These are phyloP conservation scores for Excalfactoria chinensis DNA, from an alignment of 2,113 vertebrate genomes.

Conservation along the genomic window DNA sequence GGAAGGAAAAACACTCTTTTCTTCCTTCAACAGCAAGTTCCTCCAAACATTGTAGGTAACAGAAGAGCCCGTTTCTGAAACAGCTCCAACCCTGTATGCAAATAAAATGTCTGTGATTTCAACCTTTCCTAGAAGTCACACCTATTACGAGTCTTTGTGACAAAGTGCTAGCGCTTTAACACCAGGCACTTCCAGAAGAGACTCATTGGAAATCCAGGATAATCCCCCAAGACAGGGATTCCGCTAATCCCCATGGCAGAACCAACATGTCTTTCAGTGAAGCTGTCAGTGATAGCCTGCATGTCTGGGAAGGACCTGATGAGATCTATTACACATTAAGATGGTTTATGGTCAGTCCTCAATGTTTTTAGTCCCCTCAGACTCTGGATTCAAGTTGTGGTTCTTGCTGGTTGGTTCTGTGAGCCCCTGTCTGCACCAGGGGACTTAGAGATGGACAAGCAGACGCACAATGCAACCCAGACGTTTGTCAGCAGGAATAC, in stretches of 20 bases:
- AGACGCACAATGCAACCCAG: neutral
- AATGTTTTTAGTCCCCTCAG: neutral
- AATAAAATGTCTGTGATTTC: neutral
- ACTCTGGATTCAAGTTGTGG: accelerated
- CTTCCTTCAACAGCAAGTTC: neutral
- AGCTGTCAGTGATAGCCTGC: neutral
- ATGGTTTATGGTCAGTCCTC: neutral
- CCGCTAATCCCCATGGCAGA: neutral
- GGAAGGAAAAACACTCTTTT: neutral
- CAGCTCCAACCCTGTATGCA: neutral
- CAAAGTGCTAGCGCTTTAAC: neutral
- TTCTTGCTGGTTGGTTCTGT: neutral
- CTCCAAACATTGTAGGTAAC: neutral
- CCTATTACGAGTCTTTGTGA: neutral
- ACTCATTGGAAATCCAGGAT: neutral
- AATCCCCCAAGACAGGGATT: neutral
- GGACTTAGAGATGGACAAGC: neutral
- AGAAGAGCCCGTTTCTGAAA: conserved; percentile 17
- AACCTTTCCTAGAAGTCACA: neutral
- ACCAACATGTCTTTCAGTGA: neutral
- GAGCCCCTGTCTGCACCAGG: neutral
- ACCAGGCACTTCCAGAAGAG: neutral
- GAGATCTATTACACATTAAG: neutral
- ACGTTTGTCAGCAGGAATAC: neutral
- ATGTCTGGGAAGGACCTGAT: neutral